Conservation (phyloP, 2,888 invertebrate species). For the Chesias legatella region DNA sequence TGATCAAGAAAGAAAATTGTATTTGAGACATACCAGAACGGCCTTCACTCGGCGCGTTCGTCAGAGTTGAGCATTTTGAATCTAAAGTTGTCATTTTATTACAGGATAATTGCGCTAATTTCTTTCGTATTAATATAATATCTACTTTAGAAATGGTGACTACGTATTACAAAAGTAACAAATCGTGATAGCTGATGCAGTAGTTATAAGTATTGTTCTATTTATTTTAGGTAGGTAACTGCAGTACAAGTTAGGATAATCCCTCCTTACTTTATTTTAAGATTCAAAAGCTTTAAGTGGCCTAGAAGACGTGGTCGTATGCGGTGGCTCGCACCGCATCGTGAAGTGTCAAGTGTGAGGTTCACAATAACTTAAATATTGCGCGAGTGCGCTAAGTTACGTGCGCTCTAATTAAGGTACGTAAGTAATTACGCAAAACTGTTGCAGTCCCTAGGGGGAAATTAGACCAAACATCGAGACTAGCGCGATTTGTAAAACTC, state of each 20-base stretch:
- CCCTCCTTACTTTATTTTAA: constrained; percentile 36
- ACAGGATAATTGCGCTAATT: background rate
- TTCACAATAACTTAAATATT: background rate
- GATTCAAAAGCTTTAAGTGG: constrained; percentile 50
- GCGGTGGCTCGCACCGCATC: constrained; percentile 13
- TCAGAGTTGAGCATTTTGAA: background rate
- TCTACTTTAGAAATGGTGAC: constrained; percentile 15
- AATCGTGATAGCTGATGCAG: constrained; percentile 41
- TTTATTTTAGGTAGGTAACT: constrained; percentile 60
- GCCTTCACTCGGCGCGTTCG: background rate
- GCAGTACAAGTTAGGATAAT: constrained; percentile 63
- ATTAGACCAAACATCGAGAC: too few species aligned
- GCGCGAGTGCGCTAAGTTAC: background rate
- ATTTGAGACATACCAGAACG: too few species aligned
- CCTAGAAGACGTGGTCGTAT: constrained; percentile 22
- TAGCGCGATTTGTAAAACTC: background rate
- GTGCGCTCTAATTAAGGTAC: background rate
- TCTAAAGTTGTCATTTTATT: background rate
- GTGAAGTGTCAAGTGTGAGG: constrained; percentile 3
- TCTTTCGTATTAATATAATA: too few species aligned
- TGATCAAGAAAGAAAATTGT: too few species aligned
- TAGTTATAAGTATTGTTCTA: constrained; percentile 46
- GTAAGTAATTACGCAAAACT: too few species aligned
- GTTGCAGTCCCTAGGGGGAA: too few species aligned
- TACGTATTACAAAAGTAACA: constrained; percentile 10